phyloP scores from a whole-genome alignment of 2,888 invertebrate genomes.

The Merodon equestris region DNA sequence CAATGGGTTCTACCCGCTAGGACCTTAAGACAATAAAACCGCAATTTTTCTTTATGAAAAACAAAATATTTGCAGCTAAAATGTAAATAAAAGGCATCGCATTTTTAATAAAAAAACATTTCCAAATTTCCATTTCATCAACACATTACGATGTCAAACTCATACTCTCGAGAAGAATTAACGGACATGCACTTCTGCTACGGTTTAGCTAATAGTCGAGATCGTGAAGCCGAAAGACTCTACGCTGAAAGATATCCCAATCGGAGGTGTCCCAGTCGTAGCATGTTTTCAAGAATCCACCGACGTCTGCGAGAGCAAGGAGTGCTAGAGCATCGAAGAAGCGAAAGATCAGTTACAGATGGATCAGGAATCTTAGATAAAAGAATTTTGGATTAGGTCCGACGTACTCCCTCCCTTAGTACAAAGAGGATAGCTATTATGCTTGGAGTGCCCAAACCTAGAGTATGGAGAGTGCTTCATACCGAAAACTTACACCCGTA shows the following conservation, averaged over 20 bases:
- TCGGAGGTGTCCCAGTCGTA: slow-evolving; percentile 2
- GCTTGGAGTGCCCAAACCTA: too few relatives aligned
- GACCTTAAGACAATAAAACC: slow-evolving; percentile 3
- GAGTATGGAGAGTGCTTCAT: too few relatives aligned
- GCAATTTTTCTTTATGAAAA: background rate
- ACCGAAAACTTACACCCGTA: too few relatives aligned
- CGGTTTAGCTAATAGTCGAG: slow-evolving; percentile 2
- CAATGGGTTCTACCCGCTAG: background rate
- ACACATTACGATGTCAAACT: slow-evolving; percentile 4
- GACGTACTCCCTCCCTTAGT: too few relatives aligned
- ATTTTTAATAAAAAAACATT: background rate
- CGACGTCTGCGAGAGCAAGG: slow-evolving; percentile 1
- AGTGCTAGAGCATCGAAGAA: slow-evolving; percentile 6
- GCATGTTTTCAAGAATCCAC: slow-evolving; percentile 1
- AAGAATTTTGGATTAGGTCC: too few relatives aligned
- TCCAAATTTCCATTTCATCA: background rate
- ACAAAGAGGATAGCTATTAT: too few relatives aligned
- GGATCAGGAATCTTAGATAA: background rate
- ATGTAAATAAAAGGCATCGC: slow-evolving; percentile 1
- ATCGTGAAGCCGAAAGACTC: slow-evolving; percentile 4
- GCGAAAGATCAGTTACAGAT: background rate
- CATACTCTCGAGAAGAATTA: slow-evolving; percentile 1
- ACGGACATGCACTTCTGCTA: slow-evolving; percentile 6
- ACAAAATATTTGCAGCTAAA: background rate
- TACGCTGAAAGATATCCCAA: slow-evolving; percentile 6